Evolutionary conservation across 2,113 vertebrate species (phyloP), one percentile per base, ranked within the genome.

Genomic region (Sprattus sprattus): DNA sequence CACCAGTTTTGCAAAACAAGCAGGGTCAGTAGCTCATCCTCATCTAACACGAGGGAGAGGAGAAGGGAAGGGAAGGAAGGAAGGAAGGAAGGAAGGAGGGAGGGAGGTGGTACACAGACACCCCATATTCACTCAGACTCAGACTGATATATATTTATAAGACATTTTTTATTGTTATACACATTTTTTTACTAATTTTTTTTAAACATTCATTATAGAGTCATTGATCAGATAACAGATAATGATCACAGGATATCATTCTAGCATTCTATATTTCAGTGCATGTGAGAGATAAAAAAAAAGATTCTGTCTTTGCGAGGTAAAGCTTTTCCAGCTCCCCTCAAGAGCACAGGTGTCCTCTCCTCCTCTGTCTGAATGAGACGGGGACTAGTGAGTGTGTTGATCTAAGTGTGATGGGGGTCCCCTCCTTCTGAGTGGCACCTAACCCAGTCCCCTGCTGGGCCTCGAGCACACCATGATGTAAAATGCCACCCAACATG

Each of bases 1-100:
- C 92, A 94, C 95, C 94, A 94, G 93, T 95, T 91, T 94, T 91
- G 90, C 88, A 90, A 91, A 92, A 86, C 82, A 88, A 92, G 92
- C 83, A 75, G 90, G 93, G 93, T 94, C 93, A 94, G 86, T 57
- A 87, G 89, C 91, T 91, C 89, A 84, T 89, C 89, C 89, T 84
- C 81, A 32, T 64, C 45, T 67, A 20, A 22, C 54, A 60, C 44
- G 45, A 67, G 83, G 84, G 67, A 87, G 87, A 4, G 71, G 50
- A 50, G 11, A 52, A 44, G 49, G 52, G 28, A 3, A 11, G 20
- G 28, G 28, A n/a, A 78, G 22, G 16, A 0, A 20, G 6, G 45
- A 22, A 85, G 80, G n/a, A n/a, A n/a, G n/a, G n/a, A n/a, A 2
- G 39, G 39, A 39, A 2, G 67, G 81, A 67, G 45, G 83, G 81